A percentile compares a stretch with the other conserved stretches of the same genome.
These are phyloP conservation scores for Zelostemma sp. DNA, from an alignment of 1,140 invertebrate species.

Conservation along the genomic window DNA sequence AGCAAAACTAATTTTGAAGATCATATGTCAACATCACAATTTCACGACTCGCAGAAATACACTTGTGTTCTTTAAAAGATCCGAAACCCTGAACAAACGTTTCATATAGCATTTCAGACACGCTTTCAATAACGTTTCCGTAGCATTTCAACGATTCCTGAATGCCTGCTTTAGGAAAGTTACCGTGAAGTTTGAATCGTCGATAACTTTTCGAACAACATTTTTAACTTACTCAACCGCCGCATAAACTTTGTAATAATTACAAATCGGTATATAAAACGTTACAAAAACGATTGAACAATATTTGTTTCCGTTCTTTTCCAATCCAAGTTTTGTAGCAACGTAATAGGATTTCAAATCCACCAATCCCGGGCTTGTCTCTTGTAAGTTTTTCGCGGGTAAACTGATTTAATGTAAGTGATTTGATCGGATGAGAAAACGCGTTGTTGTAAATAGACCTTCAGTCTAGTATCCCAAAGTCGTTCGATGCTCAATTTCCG, in stretches of 20 bases:
- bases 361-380: not conserved
- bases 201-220: not conserved
- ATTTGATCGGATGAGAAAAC: slow-evolving; percentile 28
- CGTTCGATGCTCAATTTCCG: slow-evolving; percentile 35
- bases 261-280: too few relatives aligned
- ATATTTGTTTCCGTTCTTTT: not conserved
- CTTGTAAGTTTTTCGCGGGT: slow-evolving; percentile 11
- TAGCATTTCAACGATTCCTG: too few relatives aligned
- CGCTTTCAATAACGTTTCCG: too few relatives aligned
- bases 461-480: slow-evolving; percentile 20
- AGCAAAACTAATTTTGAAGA: too few relatives aligned
- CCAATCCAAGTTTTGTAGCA: not conserved
- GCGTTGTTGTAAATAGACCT: slow-evolving; percentile 30
- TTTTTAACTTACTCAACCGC: not conserved
- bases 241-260: too few relatives aligned
- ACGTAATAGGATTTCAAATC: not conserved
- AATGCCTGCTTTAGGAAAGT: too few relatives aligned
- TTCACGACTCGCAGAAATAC: too few relatives aligned
- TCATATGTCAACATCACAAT: too few relatives aligned
- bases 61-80: too few relatives aligned
- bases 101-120: too few relatives aligned
- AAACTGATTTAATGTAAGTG: slow-evolving; percentile 22
- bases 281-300: not conserved
- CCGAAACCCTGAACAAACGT: too few relatives aligned
- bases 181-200: too few relatives aligned